phyloP scores from a whole-genome alignment of 2,888 invertebrate genomes.

The Cryptocephalus primarius region DNA sequence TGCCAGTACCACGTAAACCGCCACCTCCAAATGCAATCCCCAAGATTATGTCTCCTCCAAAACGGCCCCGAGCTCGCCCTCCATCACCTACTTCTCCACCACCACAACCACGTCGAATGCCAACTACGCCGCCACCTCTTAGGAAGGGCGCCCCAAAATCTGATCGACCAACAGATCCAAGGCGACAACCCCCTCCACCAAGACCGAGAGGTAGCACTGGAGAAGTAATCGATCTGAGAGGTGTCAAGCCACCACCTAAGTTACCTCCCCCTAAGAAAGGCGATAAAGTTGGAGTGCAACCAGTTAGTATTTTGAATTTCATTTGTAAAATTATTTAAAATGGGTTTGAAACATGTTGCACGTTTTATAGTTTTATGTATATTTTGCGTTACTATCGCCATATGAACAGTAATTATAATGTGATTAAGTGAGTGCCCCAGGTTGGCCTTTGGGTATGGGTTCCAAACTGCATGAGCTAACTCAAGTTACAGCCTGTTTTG shows the following conservation, averaged over 20 bases:
- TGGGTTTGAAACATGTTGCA: not conserved
- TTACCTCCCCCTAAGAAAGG: slow-evolving; percentile 12
- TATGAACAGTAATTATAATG: no score
- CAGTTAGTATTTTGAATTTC: slow-evolving; percentile 11
- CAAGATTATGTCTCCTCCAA: slow-evolving; percentile 32
- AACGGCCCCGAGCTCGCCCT: slow-evolving; percentile 40
- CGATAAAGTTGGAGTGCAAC: slow-evolving; percentile 12
- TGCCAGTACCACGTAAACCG: slow-evolving; percentile 1
- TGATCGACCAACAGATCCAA: slow-evolving; percentile 37
- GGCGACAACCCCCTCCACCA: slow-evolving; percentile 45
- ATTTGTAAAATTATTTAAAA: not conserved
- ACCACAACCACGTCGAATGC: slow-evolving; percentile 46
- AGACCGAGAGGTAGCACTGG: slow-evolving; percentile 44
- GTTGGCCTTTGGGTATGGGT: no score
- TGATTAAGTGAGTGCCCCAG: no score
- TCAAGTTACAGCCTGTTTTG: no score
- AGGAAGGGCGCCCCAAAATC: slow-evolving; percentile 20
- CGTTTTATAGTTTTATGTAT: no score
- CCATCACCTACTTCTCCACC: slow-evolving; percentile 38
- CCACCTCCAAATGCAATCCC: slow-evolving; percentile 10
- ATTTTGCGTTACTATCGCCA: no score
- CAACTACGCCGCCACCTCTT: slow-evolving; percentile 44
- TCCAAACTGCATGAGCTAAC: no score
- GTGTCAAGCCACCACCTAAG: slow-evolving; percentile 45
- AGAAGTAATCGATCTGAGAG: slow-evolving; percentile 34